phyloP scores from a whole-genome alignment of 2,888 invertebrate genomes.

The Sialis fuliginosa region DNA sequence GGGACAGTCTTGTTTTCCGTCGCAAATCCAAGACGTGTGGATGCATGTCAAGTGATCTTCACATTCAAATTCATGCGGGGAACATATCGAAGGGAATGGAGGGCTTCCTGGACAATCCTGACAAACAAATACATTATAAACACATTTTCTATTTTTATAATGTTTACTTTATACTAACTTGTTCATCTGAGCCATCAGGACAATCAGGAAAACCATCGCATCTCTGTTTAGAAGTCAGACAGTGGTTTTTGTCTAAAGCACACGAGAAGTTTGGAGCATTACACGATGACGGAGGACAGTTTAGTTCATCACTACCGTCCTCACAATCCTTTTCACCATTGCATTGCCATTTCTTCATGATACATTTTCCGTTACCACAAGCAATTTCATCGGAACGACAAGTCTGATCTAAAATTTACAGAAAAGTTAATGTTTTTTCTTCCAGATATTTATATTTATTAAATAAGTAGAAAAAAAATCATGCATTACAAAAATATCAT shows the following conservation, averaged over 20 bases:
- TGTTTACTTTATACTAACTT: too few relatives aligned
- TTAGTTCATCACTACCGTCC: constrained; percentile 64
- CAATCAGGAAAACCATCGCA: constrained; percentile 85
- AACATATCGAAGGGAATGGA: constrained; percentile 40
- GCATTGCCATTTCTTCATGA: constrained; percentile 72
- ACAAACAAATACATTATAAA: constrained; percentile 13
- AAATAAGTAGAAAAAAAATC: too few relatives aligned
- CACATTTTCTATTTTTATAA: background rate
- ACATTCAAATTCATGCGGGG: constrained; percentile 58
- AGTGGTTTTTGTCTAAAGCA: constrained; percentile 40
- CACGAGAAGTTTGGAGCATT: constrained; percentile 59
- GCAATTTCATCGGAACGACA: constrained; percentile 86
- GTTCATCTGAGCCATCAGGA: constrained; percentile 66
- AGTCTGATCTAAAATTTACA: constrained; percentile 50
- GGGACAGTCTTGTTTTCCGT: constrained; percentile 68
- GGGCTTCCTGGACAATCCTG: constrained; percentile 42
- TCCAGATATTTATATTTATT: too few relatives aligned
- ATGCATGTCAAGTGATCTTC: constrained; percentile 66
- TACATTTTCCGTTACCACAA: constrained; percentile 78
- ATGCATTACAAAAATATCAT: too few relatives aligned
- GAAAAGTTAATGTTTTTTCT: background rate
- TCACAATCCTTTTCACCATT: constrained; percentile 78
- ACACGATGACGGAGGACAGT: constrained; percentile 56
- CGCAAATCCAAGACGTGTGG: constrained; percentile 67
- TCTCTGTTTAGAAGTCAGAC: constrained; percentile 62